Evolutionary conservation across 2,888 invertebrate genomes (phyloP).

Genomic region (Meiosimyza platycephala): DNA sequence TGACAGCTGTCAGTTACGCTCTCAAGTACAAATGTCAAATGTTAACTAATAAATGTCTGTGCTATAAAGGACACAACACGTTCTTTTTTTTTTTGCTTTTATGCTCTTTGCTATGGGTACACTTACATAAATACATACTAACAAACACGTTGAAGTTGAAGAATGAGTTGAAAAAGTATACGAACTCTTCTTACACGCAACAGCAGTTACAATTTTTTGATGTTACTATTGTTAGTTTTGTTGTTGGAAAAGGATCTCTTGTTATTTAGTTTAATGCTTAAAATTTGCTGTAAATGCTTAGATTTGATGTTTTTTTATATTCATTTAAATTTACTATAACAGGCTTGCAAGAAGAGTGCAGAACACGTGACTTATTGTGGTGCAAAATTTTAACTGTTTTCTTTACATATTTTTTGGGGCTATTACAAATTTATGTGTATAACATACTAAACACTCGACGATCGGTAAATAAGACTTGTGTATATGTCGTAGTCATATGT

Average conservation of each 20-base stretch:
- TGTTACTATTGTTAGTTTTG: not conserved
- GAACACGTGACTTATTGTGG: not conserved
- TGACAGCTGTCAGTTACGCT: conserved; percentile 17
- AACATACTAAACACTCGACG: too few species aligned
- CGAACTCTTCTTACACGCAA: not conserved
- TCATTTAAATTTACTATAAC: conserved; percentile 2
- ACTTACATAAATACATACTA: too few species aligned
- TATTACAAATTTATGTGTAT: not conserved
- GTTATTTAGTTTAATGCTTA: conserved; percentile 5
- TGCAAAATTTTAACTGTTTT: conserved; percentile 6
- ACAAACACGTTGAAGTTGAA: not conserved
- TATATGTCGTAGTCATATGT: too few species aligned
- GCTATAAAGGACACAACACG: conserved; percentile 10
- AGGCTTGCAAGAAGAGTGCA: not conserved
- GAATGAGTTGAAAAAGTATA: not conserved
- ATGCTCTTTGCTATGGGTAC: not conserved
- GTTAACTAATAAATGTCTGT: not conserved
- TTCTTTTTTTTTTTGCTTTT: not conserved
- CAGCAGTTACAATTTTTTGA: not conserved
- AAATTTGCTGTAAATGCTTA: not conserved
- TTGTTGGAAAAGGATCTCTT: not conserved
- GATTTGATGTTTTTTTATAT: not conserved
- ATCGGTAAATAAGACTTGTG: too few species aligned
- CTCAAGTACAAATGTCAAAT: too few species aligned
- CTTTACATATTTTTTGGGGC: conserved; percentile 12